Percentiles rank a stretch among this genome's conserved stretches.
Conservation (phyloP, 2,113 vertebrate species). For the Peromyscus maniculatus region DNA sequence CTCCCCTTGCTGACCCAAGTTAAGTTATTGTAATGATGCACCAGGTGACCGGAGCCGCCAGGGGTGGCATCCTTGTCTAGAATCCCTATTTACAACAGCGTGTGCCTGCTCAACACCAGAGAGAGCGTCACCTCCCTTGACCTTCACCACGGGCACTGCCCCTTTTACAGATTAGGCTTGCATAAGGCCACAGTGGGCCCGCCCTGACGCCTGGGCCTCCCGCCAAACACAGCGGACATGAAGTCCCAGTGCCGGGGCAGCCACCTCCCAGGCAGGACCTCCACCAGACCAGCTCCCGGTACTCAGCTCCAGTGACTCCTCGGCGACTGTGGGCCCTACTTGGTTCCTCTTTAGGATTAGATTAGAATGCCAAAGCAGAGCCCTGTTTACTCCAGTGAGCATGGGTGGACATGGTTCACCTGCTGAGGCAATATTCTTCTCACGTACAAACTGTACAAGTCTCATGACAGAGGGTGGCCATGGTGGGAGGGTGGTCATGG, state of each 20-base stretch:
- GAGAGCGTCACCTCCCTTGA: neutral
- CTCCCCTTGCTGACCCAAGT: slow-evolving; percentile 14
- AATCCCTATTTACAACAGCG: neutral
- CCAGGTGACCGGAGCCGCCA: neutral
- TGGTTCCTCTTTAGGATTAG: neutral
- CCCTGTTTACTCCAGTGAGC: neutral
- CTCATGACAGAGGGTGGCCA: neutral
- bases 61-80: neutral
- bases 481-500: too few relatives aligned
- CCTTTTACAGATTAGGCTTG: neutral
- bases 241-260: neutral
- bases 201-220: neutral
- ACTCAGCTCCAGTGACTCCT: neutral
- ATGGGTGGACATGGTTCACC: too few relatives aligned
- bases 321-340: neutral
- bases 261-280: neutral
- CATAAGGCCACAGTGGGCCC: neutral
- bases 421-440: neutral
- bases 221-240: neutral
- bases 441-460: neutral
- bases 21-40: slow-evolving; percentile 45
- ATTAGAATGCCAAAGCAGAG: neutral
- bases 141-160: neutral
- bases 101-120: neutral
- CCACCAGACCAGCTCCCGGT: neutral